Evolutionary conservation across 2,888 invertebrate species (phyloP).

Genomic region (Leptopilina myrica): DNA sequence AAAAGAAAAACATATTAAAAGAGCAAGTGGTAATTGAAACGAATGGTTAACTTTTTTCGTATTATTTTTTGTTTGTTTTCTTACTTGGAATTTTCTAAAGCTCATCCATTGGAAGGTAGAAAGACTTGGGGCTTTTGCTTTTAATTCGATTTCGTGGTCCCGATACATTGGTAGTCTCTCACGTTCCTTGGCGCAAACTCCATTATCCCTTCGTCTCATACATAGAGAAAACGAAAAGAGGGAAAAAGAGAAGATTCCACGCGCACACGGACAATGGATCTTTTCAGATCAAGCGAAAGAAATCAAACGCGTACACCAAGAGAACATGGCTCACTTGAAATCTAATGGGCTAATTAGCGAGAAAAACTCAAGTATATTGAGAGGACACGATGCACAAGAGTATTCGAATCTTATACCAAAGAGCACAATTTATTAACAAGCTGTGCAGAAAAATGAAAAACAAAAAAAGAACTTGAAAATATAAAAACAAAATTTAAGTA

Average conservation of each 20-base stretch:
- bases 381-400: too few relatives aligned
- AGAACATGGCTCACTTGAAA: conserved; percentile 42
- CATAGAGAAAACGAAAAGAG: conserved; percentile 28
- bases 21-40: background rate
- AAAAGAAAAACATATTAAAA: too few relatives aligned
- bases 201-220: conserved; percentile 46
- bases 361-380: too few relatives aligned
- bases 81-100: conserved; percentile 11
- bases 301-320: conserved; percentile 43
- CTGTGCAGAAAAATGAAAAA: too few relatives aligned
- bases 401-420: too few relatives aligned
- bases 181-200: conserved; percentile 49
- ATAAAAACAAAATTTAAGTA: too few relatives aligned
- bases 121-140: conserved; percentile 25
- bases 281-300: conserved; percentile 43
- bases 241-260: conserved; percentile 30
- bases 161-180: conserved; percentile 51
- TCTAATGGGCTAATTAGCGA: conserved; percentile 48
- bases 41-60: background rate
- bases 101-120: conserved; percentile 16
- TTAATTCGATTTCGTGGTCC: conserved; percentile 53
- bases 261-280: conserved; percentile 48
- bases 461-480: too few relatives aligned
- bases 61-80: background rate
- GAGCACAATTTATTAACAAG: too few relatives aligned